Conservation (phyloP, 92 coral and sea anemone species). For the Parazoanthus swiftii region DNA sequence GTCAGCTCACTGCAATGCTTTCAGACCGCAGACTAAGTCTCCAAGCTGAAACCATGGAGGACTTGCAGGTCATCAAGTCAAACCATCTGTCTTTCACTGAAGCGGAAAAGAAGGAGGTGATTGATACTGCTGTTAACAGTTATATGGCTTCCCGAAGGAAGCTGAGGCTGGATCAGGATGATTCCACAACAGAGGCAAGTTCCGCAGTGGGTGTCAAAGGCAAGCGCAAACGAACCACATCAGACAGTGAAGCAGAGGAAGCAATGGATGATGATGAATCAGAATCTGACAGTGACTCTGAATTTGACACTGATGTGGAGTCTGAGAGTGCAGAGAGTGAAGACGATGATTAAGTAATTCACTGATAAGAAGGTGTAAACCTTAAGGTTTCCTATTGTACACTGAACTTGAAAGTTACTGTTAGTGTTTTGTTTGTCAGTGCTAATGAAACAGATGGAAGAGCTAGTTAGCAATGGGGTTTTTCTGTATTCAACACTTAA, state of each 20-base stretch:
- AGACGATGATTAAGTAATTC: background rate
- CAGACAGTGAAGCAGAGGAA: constrained; percentile 7
- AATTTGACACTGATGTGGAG: background rate
- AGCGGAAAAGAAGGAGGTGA: constrained; percentile 28
- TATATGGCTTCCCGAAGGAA: constrained; percentile 29
- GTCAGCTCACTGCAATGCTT: constrained; percentile 20
- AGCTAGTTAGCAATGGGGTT: constrained; percentile 8
- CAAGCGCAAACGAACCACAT: constrained; percentile 2
- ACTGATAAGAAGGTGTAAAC: constrained; percentile 1
- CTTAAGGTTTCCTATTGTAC: constrained; percentile 7
- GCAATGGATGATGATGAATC: constrained; percentile 25
- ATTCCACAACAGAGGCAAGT: background rate
- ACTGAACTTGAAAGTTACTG: background rate
- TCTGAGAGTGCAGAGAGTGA: background rate
- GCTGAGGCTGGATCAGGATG: background rate
- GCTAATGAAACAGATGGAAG: background rate
- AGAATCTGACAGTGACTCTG: background rate
- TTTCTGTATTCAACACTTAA: constrained; percentile 1
- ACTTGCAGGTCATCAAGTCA: constrained; percentile 12
- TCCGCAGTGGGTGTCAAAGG: constrained; percentile 11
- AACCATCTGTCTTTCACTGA: no score
- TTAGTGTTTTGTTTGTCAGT: constrained; percentile 6
- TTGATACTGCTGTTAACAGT: constrained; percentile 33
- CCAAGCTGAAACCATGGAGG: constrained; percentile 25
- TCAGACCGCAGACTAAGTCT: constrained; percentile 39